Evolutionary conservation across 2,888 invertebrate genomes (phyloP).

Genomic region (Dascillus cervinus): DNA sequence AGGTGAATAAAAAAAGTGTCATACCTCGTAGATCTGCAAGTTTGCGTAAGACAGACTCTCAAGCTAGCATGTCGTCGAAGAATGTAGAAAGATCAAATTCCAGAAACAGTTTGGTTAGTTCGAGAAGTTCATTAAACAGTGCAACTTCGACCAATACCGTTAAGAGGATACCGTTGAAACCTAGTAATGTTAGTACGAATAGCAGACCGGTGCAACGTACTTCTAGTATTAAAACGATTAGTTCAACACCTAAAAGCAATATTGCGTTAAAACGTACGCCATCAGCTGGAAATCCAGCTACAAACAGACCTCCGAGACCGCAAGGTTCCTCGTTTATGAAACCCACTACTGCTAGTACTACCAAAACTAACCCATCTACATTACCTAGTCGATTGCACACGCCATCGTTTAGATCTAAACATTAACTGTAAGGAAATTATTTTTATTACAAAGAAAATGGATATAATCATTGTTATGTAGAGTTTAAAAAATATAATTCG

Average conservation of each 20-base stretch:
- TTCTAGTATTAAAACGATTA: conserved; percentile 22
- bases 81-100: conserved; percentile 72
- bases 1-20: conserved; percentile 30
- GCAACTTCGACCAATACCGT: conserved; percentile 73
- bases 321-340: conserved; percentile 63
- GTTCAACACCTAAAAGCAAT: conserved; percentile 19
- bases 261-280: conserved; percentile 37
- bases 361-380: conserved; percentile 47
- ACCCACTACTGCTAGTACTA: conserved; percentile 77
- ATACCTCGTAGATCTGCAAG: conserved; percentile 39
- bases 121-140: conserved; percentile 76
- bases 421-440: conserved; percentile 5
- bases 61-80: conserved; percentile 27
- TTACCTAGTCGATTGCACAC: conserved; percentile 13
- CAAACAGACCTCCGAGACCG: conserved; percentile 35
- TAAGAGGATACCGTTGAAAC: conserved; percentile 52
- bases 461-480: no score
- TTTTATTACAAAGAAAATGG: no score
- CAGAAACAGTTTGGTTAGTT: conserved; percentile 71
- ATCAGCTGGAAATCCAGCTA: conserved; percentile 22
- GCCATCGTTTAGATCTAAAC: conserved; percentile 10
- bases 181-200: conserved; percentile 23
- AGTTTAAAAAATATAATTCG: no score
- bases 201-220: conserved; percentile 18
- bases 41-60: conserved; percentile 37